Evolutionary conservation across 2,113 vertebrate genomes (phyloP), one percentile per base, ranked within the genome.

Genomic region (Urocitellus parryii): DNA sequence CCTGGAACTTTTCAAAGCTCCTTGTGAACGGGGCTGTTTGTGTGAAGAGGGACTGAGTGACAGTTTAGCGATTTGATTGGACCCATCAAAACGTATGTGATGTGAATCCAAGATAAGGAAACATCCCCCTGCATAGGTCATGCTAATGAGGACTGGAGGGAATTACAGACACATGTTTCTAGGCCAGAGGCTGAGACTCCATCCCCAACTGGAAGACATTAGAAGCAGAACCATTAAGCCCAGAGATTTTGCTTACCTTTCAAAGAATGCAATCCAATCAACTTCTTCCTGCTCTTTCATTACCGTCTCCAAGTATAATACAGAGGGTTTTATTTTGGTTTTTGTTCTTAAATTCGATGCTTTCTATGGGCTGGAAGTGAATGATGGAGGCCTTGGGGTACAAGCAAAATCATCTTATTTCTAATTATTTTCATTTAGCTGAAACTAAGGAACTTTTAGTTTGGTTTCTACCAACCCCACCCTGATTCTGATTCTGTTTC

Each of bases 1-100:
- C 56, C 72, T 92, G 70, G 48, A 82, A 96, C 95, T 94, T 97
- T 88, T 34, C 72, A 79, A 96, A 97, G 94, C 24, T 93, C 95
- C 87, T 81, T 67, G 48, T n/a, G 29, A 97, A 77, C 10, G 51
- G 88, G 91, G 56, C 16, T 5, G 0, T 42, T 73, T 86, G 42
- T 92, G 56, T 63, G 18, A 63, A 90, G 58, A 96, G 53, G 48
- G 91, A 88, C 77, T 3, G 14, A 48, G 45, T 45, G 58, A 82
- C 8, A 8, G n/a, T 53, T 83, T 77, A 63, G 86, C 95, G 94
- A 96, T 4, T 39, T 82, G 86, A 81, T 70, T 51, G 79, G 32
- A 58, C 18, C 42, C 17, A 93, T 72, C 32, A 94, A 97, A 97
- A 96, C 37, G 1, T 51, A 80, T 32, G 16, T 24, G 76, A 63